Evolutionary conservation across 2,113 vertebrate genomes (phyloP), one percentile per base, ranked within the genome.

Genomic region (Solea senegalensis): DNA sequence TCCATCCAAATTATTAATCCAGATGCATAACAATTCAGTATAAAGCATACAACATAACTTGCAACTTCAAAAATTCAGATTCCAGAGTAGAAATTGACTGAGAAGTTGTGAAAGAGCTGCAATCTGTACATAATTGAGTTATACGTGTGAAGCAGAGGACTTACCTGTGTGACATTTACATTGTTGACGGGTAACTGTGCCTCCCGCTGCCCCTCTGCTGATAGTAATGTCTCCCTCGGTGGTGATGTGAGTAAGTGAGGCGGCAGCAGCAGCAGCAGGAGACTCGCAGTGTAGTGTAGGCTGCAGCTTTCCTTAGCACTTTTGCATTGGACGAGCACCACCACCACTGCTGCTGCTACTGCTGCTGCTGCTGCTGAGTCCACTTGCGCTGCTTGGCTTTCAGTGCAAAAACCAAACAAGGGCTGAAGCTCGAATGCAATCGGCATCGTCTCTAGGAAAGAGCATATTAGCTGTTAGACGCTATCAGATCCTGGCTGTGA

Each of bases 91-190:
- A 34, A 34, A 34, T 6, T 34, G 2, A 34, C 34, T 2, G 0
- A 34, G 34, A 34, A 34, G 34, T 34, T 34, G 34, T 34, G 5
- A 34, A 6, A 34, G 34, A 34, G 34, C 34, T 3, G 3, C 34
- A 4, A 3, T 34, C 34, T 34, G 34, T 34, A 34, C 34, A 34
- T 34, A 34, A 34, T 34, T 34, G 43, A 44, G 43, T 44, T 1
- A 44, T 9, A 7, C 43, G 8, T 44, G 43, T 11, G 34, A 34
- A 34, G 34, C 34, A 34, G 5, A 56, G 46, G 55, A 84, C 90
- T 68, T 86, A 93, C 92, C 91, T 90, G 83, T 75, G 75, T 34
- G 53, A 77, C 84, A 83, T 85, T 88, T 83, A 82, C 89, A 91
- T 90, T 59, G 85, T 80, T 78, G 79, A 51, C 40, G 67, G 75